Percentiles rank a stretch among this genome's conserved stretches.
Conservation (phyloP, 2,797 vertebrate genomes). For the Geotrypetes seraphini region DNA sequence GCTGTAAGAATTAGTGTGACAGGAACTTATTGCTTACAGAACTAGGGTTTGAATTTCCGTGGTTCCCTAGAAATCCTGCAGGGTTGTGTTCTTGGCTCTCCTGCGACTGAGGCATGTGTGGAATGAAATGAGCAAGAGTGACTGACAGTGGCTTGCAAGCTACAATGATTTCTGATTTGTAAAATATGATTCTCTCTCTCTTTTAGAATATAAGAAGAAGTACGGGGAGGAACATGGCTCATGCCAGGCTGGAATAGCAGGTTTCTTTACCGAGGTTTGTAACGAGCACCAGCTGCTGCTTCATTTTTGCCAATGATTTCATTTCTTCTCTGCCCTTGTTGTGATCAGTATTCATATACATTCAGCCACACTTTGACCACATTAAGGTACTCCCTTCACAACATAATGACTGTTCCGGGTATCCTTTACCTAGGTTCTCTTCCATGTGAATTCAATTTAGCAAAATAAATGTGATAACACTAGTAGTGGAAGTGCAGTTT, state of each 20-base stretch:
- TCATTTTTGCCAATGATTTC: no score
- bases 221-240: constrained; percentile 98
- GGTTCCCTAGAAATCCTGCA: no score
- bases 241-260: constrained; percentile 93
- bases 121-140: no score
- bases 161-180: constrained; percentile 57
- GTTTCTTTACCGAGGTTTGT: constrained; percentile 90
- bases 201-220: constrained; percentile 94
- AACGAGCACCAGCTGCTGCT: no score
- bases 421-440: not conserved
- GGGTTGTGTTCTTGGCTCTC: no score
- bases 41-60: constrained; percentile 9
- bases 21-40: not conserved
- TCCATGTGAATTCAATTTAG: no score
- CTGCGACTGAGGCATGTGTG: not conserved
- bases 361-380: not conserved
- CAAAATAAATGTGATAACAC: no score
- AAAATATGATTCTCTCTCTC: constrained; percentile 22
- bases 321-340: not conserved
- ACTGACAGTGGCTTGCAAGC: no score
- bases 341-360: no score
- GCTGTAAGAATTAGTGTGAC: no score
- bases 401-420: not conserved
- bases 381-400: not conserved
- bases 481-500: no score